Evolutionary conservation across 2,113 vertebrate species (phyloP), one percentile per base, ranked within the genome.

Genomic region (Xenopus borealis): DNA sequence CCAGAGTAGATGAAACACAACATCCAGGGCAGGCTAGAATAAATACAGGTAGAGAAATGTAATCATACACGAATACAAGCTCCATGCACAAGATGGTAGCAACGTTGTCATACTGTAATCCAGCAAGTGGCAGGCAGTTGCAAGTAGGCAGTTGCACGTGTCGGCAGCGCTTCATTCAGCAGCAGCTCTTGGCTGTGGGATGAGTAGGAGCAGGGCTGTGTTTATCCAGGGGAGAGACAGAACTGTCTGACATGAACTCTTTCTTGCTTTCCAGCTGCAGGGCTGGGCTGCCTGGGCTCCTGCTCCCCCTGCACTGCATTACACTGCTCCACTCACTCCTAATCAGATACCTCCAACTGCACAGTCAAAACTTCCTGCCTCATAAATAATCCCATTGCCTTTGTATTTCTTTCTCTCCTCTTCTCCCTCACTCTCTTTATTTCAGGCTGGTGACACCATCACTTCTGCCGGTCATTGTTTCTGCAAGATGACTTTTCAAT

Each of bases 291-390:
- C 23, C 23, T 27, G 23, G 23, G 23, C 23, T 69, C 55, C 65
- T 68, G 45, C 72, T 44, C 66, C 62, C 73, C 62, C 63, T 66
- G 16, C 17, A 17, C 63, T 46, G 63, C 18, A 12, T 46, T 40
- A 46, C 63, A 2, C 63, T 66, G 66, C 46, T n/a, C 64, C 72
- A 75, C 67, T 66, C 67, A 45, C 57, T 46, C 57, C 66, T 69
- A 76, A 76, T 76, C 73, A 76, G 46, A 46, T 63, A 76, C 67
- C 72, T 75, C 66, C 73, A 76, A 76, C 66, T 69, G 66, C 73
- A 76, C 58, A 69, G 73, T 76, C 73, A 76, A 76, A 76, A 76
- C 73, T 76, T 76, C 73, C 73, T 76, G 66, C 59, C 73, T n/a
- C 27, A 62, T 53, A 58, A 76, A 69, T 76, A 63, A 76, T 45